Evolutionary conservation across 2,797 vertebrate species (phyloP).

Genomic region (Centroberyx gerrardi): DNA sequence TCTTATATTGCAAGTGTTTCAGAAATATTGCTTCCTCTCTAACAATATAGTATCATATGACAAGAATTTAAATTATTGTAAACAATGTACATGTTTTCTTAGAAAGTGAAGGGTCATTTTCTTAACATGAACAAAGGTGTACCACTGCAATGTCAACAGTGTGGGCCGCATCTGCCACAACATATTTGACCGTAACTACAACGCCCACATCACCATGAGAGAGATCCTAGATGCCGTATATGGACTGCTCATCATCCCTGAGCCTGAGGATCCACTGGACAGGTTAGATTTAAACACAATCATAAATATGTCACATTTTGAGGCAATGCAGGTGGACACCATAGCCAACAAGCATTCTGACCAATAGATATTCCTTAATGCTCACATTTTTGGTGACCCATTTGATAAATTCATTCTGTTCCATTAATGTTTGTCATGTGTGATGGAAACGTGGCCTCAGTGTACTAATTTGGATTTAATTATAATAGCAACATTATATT

Average conservation of each 20-base stretch:
- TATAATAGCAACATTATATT: no score
- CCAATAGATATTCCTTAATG: no score
- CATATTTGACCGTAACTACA: constrained; percentile 80
- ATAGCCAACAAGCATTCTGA: no score
- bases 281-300: constrained; percentile 59
- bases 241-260: constrained; percentile 80
- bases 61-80: neutral
- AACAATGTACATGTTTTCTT: neutral
- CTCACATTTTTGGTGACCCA: no score
- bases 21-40: neutral
- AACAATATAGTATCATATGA: neutral
- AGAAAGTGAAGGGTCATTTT: neutral
- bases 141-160: constrained; percentile 82
- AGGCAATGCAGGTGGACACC: no score
- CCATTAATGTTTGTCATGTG: no score
- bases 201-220: constrained; percentile 76
- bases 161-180: constrained; percentile 82
- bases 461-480: no score
- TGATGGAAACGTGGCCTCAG: no score
- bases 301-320: no score
- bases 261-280: constrained; percentile 80
- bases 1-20: neutral
- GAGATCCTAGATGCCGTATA: constrained; percentile 78
- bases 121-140: constrained; percentile 69
- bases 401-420: no score